Evolutionary conservation across 2,113 vertebrate genomes (phyloP).

Genomic region (Gnathonemus longibarbis): DNA sequence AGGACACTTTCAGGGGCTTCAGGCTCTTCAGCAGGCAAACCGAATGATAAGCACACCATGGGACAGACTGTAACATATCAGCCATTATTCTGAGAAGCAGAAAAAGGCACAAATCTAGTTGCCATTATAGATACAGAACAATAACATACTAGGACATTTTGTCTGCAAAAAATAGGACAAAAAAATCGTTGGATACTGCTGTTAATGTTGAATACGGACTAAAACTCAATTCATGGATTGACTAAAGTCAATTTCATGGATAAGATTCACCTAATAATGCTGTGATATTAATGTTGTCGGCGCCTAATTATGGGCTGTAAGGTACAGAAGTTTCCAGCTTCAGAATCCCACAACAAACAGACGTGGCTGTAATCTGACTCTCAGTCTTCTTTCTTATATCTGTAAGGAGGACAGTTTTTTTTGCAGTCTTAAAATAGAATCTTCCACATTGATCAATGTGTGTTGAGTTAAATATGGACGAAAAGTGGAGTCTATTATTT

Average conservation of each 20-base stretch:
- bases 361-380: not conserved
- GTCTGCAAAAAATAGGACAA: not conserved
- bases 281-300: not conserved
- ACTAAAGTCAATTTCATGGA: not conserved
- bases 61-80: not conserved
- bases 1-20: not conserved
- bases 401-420: not conserved
- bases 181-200: not conserved
- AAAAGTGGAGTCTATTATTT: not conserved
- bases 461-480: slow-evolving; percentile 5
- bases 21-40: not conserved
- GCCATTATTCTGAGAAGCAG: not conserved
- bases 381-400: not conserved
- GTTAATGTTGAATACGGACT: not conserved
- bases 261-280: not conserved
- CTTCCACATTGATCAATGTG: not conserved
- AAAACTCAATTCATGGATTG: not conserved
- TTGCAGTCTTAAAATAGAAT: not conserved
- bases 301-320: not conserved
- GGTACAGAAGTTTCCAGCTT: not conserved
- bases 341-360: not conserved
- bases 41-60: not conserved
- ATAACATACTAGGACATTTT: not conserved
- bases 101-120: not conserved
- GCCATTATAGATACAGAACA: not conserved